Conservation (phyloP, 2,113 vertebrate genomes). For the Panurus biarmicus region DNA sequence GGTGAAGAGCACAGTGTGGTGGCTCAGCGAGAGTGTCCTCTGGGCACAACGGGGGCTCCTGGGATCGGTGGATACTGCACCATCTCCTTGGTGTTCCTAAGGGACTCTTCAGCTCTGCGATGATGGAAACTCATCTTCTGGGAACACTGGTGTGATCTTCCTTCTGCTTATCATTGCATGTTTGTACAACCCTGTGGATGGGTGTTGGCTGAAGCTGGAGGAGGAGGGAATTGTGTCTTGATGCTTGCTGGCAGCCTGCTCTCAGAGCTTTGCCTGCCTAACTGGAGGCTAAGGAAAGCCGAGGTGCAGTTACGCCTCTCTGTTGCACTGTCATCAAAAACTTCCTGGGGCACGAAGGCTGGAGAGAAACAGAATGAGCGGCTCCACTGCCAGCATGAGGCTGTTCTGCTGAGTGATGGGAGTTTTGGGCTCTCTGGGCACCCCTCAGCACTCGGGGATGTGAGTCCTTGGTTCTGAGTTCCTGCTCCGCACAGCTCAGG, state of each 20-base stretch:
- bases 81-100: not conserved
- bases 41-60: fast-evolving
- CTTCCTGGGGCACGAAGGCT: not conserved
- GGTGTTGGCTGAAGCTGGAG: not conserved
- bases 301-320: not conserved
- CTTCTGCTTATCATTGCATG: fast-evolving
- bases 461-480: not conserved
- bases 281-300: not conserved
- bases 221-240: not conserved
- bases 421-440: not conserved
- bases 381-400: not conserved
- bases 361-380: not conserved
- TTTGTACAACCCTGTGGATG: not conserved
- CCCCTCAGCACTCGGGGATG: fast-evolving
- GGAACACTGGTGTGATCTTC: not conserved
- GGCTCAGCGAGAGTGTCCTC: not conserved
- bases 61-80: not conserved
- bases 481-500: fast-evolving
- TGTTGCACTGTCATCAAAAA: not conserved
- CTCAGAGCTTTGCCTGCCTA: not conserved
- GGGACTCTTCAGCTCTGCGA: fast-evolving
- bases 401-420: fast-evolving
- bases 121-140: not conserved
- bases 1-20: not conserved
- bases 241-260: not conserved